phyloP scores from a whole-genome alignment of 2,797 vertebrate species.

The Sebastes jordani region DNA sequence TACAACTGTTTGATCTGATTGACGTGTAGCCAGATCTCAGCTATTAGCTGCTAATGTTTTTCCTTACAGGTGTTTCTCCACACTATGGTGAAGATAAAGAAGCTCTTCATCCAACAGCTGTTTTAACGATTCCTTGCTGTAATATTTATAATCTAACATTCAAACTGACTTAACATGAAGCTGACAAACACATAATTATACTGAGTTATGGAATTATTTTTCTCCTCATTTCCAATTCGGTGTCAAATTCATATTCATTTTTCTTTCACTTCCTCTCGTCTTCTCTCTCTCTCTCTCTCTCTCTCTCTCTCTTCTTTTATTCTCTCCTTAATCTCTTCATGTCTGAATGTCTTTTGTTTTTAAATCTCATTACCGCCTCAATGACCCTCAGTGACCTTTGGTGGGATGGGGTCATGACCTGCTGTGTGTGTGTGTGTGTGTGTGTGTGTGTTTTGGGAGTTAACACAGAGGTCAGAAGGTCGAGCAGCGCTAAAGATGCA shows the following conservation, averaged over 20 bases:
- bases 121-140: no score
- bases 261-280: not conserved
- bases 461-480: conserved; percentile 1
- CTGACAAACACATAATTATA: not conserved
- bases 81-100: no score
- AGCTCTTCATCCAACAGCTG: no score
- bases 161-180: not conserved
- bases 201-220: not conserved
- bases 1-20: not conserved
- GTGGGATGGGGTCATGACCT: not conserved
- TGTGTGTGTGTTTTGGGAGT: not conserved
- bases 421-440: not conserved
- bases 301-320: not conserved
- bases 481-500: not conserved
- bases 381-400: conserved; percentile 6
- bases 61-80: not conserved
- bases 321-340: not conserved
- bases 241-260: not conserved
- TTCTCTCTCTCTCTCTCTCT: not conserved
- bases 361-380: not conserved
- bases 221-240: not conserved
- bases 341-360: conserved; percentile 1
- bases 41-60: not conserved
- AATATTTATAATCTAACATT: not conserved
- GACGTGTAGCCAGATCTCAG: not conserved